A percentile compares a stretch with the other conserved stretches of the same genome.
These are phyloP conservation scores for Sinosuthora webbiana DNA, from an alignment of 2,113 vertebrate genomes.

Conservation along the genomic window DNA sequence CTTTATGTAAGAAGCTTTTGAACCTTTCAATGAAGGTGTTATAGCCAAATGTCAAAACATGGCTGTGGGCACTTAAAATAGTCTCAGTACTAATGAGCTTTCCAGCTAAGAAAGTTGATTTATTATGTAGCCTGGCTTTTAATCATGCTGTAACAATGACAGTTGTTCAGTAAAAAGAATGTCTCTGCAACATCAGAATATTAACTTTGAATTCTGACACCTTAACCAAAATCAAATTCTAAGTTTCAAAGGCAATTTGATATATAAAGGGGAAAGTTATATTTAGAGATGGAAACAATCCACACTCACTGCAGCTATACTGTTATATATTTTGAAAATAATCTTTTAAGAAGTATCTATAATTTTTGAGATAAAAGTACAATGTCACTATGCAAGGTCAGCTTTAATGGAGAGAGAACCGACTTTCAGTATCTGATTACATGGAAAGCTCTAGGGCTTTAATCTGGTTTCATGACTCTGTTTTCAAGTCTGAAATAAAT, in stretches of 20 bases:
- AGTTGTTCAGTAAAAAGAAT: neutral
- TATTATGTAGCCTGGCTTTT: slow-evolving; percentile 8
- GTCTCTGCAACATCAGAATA: neutral
- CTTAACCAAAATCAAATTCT: neutral
- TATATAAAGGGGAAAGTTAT: neutral
- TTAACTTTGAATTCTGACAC: neutral
- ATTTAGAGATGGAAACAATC: neutral
- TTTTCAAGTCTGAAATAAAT: slow-evolving; percentile 27
- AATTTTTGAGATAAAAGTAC: slow-evolving; percentile 39
- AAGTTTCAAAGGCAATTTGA: neutral
- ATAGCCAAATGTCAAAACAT: slow-evolving; percentile 9
- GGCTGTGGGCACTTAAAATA: neutral
- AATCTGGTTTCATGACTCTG: slow-evolving; percentile 11
- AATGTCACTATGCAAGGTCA: slow-evolving; percentile 23
- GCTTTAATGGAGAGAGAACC: slow-evolving; percentile 20
- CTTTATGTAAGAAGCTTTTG: slow-evolving; percentile 2
- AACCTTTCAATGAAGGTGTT: neutral
- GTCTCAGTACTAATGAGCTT: slow-evolving; percentile 11
- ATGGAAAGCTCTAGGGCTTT: neutral
- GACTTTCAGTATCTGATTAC: slow-evolving; percentile 20
- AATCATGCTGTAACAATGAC: neutral
- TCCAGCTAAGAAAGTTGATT: slow-evolving; percentile 5
- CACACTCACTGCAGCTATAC: neutral
- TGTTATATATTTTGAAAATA: neutral
- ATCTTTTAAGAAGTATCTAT: neutral